Evolutionary conservation across 37 sponge, comb jelly and placozoan species (phyloP).

Genomic region (Cliona cf. orientalis): DNA sequence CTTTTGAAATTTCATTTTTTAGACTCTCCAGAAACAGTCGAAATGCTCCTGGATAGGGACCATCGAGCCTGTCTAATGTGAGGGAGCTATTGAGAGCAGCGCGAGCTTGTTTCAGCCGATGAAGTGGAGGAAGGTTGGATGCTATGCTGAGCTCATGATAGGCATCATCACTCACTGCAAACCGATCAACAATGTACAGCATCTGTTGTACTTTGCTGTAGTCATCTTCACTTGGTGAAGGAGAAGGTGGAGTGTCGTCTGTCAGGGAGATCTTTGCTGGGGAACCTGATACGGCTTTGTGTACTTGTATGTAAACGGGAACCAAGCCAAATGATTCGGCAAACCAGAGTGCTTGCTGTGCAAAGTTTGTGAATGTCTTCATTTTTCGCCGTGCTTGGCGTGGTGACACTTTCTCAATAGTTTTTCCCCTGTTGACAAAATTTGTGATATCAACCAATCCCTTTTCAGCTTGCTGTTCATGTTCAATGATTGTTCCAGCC

Average conservation of each 20-base stretch:
- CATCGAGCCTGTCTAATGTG: not conserved
- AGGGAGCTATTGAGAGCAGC: not conserved
- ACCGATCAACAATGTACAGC: constrained; percentile 14
- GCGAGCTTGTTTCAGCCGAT: constrained; percentile 1
- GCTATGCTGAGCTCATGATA: constrained; percentile 15
- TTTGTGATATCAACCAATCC: not conserved
- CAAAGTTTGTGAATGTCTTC: not conserved
- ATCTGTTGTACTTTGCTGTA: not conserved
- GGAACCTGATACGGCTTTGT: not conserved
- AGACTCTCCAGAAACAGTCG: not conserved
- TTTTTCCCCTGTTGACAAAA: not conserved
- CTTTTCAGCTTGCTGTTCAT: not conserved
- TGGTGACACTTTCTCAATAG: not conserved
- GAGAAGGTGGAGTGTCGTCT: not conserved
- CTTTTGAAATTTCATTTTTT: not conserved
- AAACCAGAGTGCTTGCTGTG: constrained; percentile 5
- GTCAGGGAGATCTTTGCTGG: not conserved
- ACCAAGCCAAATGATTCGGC: constrained; percentile 3
- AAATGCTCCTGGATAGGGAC: not conserved
- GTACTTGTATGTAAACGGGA: not conserved
- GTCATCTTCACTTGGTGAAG: not conserved
- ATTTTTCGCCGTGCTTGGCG: not conserved
- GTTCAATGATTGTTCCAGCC: not conserved
- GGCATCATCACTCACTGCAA: constrained; percentile 25
- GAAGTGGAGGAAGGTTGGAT: not conserved